Evolutionary conservation across 2,888 invertebrate species (phyloP), one percentile per base, ranked within the genome.

Genomic region (Polydrusus tereticollis): DNA sequence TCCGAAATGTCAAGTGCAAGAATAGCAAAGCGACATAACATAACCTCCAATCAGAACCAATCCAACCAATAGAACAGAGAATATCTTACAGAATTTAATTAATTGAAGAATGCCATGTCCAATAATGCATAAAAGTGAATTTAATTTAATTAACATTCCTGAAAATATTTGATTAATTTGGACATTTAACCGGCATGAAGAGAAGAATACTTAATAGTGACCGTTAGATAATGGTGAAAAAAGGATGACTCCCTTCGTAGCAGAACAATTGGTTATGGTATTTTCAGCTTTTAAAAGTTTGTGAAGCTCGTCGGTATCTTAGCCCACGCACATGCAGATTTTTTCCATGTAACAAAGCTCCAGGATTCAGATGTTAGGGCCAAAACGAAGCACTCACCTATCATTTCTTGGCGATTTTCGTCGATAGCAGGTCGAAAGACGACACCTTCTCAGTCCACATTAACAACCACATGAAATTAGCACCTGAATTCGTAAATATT

Each of bases 1-100:
- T 55, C 63, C 18, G 52, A 74, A 76, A 76, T 76, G 75, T 76
- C 76, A 76, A 73, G 76, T 75, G 67, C 71, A 76, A 71, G 69
- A 74, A 72, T 73, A 76, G 73, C 38, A 65, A 68, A 66, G 60
- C 18, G 20, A 75, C 73, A 69, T 75, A 75, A 75, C 73, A 69
- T 75, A 75, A 76, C 76, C 74, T 75, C 64, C 67, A 65, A 68
- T 10, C 26, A 62, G 12, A 33, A 50, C n/a, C 5, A 2, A 1
- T 52, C 33, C 67, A 47, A 47, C 59, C 59, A 59, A 67, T 16
- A 41, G 26, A 41, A 18, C 16, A 14, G 33, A 55, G 10, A 29
- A 55, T 16, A 1, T 3, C 14, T 7, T 0, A 50, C 4, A 16
- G 3, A 16, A 26, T 18, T 16, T 29, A 26, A 16, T 52, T 38